These are phyloP conservation scores for Macrosteles quadrilineatus DNA, from an alignment of 1,140 invertebrate species.

Conservation along the genomic window DNA sequence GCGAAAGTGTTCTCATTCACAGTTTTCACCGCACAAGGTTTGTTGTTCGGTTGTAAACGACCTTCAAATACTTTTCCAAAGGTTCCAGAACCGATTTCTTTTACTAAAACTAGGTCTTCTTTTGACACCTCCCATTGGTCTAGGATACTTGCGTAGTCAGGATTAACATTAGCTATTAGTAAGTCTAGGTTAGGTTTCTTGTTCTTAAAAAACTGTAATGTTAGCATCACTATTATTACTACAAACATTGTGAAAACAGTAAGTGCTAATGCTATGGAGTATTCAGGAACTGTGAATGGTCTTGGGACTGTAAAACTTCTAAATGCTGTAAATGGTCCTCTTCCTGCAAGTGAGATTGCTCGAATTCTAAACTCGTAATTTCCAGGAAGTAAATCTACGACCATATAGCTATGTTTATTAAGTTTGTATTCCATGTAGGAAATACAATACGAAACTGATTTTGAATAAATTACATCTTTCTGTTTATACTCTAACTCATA, in stretches of 20 bases:
- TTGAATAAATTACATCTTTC: conserved; percentile 29
- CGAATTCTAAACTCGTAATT: conserved; percentile 35
- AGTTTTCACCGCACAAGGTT: conserved; percentile 88
- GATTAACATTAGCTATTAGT: conserved; percentile 40
- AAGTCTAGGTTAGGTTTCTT: conserved; percentile 4
- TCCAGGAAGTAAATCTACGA: conserved; percentile 28
- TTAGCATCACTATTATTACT: background rate
- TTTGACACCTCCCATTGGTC: conserved; percentile 96
- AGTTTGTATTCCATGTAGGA: conserved; percentile 20
- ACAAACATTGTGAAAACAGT: background rate
- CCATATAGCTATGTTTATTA: conserved; percentile 15
- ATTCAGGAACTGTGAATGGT: background rate
- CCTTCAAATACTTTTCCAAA: conserved; percentile 94
- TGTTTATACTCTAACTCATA: conserved; percentile 66
- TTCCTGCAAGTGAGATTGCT: conserved; percentile 39
- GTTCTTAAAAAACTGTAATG: background rate
- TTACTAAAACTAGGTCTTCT: conserved; percentile 74
- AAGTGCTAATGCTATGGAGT: background rate
- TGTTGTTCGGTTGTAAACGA: conserved; percentile 55
- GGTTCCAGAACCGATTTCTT: conserved; percentile 89
- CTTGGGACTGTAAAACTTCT: conserved; percentile 10
- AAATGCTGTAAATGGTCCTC: conserved; percentile 34
- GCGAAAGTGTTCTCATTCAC: conserved; percentile 84
- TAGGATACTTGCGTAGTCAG: background rate
- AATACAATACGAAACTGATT: conserved; percentile 46